Conservation (phyloP, 1,140 invertebrate species). For the Cherax quadricarinatus region DNA sequence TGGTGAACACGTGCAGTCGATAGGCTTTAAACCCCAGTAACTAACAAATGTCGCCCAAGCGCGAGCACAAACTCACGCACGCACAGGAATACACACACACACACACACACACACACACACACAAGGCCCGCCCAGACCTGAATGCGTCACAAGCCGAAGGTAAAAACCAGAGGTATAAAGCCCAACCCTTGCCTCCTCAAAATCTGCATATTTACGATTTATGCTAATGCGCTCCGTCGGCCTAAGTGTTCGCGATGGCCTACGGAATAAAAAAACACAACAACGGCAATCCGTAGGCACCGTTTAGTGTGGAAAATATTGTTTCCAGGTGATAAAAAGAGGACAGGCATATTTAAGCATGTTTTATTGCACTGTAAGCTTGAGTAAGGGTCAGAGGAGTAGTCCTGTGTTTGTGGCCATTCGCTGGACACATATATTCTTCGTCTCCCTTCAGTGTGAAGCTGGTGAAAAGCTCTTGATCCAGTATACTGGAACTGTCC, state of each 20-base stretch:
- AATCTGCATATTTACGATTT: slow-evolving; percentile 67
- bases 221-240: slow-evolving; percentile 35
- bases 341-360: not conserved
- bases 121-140: not conserved
- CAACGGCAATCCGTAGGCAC: slow-evolving; percentile 19
- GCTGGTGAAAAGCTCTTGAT: too few relatives aligned
- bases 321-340: not conserved
- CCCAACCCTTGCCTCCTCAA: not conserved
- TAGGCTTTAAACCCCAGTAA: too few relatives aligned
- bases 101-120: slow-evolving; percentile 33
- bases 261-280: not conserved
- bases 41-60: not conserved
- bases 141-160: not conserved
- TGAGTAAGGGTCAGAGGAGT: not conserved
- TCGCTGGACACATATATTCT: too few relatives aligned
- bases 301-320: slow-evolving; percentile 14
- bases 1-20: not conserved
- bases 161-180: slow-evolving; percentile 26
- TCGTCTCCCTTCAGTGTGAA: too few relatives aligned
- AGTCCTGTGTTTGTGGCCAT: too few relatives aligned
- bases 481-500: too few relatives aligned
- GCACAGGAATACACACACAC: slow-evolving; percentile 21
- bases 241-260: slow-evolving; percentile 31
- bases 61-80: slow-evolving; percentile 15
- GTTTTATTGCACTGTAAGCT: slow-evolving; percentile 23